Evolutionary conservation across 1,140 invertebrate species (phyloP).

Genomic region (Acyrthosiphon pisum): DNA sequence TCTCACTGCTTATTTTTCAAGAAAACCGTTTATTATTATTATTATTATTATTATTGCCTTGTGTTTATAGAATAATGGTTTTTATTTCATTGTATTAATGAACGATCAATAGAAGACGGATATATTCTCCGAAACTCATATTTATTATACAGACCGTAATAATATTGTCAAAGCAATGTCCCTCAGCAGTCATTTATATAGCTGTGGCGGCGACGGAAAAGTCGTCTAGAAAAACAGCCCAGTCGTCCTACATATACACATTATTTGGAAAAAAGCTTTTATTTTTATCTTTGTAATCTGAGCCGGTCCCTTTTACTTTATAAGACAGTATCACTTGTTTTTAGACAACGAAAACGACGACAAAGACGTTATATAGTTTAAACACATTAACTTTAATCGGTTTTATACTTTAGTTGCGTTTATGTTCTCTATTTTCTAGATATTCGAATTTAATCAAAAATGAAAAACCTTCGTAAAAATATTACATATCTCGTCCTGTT

Average conservation of each 20-base stretch:
- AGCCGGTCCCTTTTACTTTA: constrained; percentile 43
- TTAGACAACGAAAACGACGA: neutral
- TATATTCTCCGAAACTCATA: neutral
- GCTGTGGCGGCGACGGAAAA: neutral
- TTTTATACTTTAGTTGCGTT: neutral
- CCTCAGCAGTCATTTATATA: neutral
- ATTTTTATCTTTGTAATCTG: constrained; percentile 48
- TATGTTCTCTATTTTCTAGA: no score
- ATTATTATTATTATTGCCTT: neutral
- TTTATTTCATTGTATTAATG: constrained; percentile 30
- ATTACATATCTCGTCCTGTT: neutral
- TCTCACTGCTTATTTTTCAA: neutral
- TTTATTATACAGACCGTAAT: constrained; percentile 33
- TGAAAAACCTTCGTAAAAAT: neutral
- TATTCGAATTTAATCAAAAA: constrained; percentile 39
- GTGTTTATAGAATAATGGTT: neutral
- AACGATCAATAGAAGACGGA: constrained; percentile 8
- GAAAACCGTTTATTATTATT: neutral
- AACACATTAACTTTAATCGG: constrained; percentile 50
- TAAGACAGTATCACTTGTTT: constrained; percentile 30
- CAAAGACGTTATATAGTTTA: constrained; percentile 11
- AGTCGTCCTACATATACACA: neutral
- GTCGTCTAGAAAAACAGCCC: constrained; percentile 22
- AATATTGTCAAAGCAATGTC: constrained; percentile 15
- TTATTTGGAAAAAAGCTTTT: constrained; percentile 44